Conservation (phyloP, 2,797 vertebrate species). For the Zenarchopterus dispar region DNA sequence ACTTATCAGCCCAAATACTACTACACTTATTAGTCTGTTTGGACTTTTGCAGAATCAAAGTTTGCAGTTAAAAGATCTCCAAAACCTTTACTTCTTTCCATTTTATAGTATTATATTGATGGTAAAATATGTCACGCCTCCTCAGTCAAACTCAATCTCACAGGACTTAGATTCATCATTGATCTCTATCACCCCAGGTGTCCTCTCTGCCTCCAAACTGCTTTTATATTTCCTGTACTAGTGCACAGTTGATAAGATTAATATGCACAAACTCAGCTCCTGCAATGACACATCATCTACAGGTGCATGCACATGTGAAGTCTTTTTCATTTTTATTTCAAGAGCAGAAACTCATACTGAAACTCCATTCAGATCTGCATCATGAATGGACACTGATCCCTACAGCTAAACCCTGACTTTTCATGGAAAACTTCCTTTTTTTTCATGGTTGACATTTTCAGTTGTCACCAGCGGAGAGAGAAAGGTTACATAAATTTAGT, state of each 20-base stretch:
- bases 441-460: slow-evolving; percentile 4
- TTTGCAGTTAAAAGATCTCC: slow-evolving; percentile 16
- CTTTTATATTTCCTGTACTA: slow-evolving; percentile 29
- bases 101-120: slow-evolving; percentile 20
- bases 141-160: slow-evolving; percentile 37
- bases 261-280: no score
- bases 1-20: slow-evolving; percentile 26
- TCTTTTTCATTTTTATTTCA: no score
- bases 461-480: neutral
- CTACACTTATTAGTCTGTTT: slow-evolving; percentile 4
- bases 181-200: slow-evolving; percentile 48
- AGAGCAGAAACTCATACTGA: neutral
- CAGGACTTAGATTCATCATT: slow-evolving; percentile 47
- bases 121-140: slow-evolving; percentile 22
- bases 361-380: neutral
- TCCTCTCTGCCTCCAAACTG: slow-evolving; percentile 10
- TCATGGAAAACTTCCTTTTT: neutral
- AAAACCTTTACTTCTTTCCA: neutral
- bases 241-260: slow-evolving; percentile 12
- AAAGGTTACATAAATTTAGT: neutral
- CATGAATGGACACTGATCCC: neutral
- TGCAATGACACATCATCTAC: no score
- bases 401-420: neutral
- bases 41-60: slow-evolving; percentile 1
- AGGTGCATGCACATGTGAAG: no score